Conservation (phyloP, 2,797 vertebrate species). For the Hydrocynus forskahlii region DNA sequence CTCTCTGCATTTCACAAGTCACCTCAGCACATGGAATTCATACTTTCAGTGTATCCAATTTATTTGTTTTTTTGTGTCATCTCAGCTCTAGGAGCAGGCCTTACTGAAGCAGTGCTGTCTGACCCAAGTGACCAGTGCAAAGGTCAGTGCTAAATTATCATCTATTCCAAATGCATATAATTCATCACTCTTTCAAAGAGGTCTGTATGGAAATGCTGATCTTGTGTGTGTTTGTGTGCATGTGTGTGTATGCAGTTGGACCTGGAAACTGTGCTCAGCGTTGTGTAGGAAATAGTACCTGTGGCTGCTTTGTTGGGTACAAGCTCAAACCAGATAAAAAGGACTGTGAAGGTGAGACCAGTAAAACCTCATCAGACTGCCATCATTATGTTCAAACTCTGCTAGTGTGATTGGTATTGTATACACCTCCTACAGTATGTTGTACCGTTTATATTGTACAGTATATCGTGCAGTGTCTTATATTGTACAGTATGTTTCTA, state of each 20-base stretch:
- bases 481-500: background rate
- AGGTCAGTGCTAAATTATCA: constrained; percentile 72
- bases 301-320: constrained; percentile 87
- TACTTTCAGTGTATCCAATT: background rate
- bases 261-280: constrained; percentile 86
- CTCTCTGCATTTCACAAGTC: background rate
- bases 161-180: background rate
- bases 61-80: background rate
- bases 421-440: background rate
- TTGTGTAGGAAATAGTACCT: constrained; percentile 85
- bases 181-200: background rate
- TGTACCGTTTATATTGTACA: too few species aligned
- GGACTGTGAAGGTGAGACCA: constrained; percentile 87
- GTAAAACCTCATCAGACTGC: background rate
- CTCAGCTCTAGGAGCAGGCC: constrained; percentile 9
- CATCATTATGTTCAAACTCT: background rate
- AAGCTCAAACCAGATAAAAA: constrained; percentile 87
- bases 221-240: too few species aligned
- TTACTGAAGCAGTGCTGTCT: constrained; percentile 71
- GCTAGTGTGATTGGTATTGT: background rate
- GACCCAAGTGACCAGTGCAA: constrained; percentile 81
- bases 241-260: constrained; percentile 60
- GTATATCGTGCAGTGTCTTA: too few species aligned
- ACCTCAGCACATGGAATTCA: background rate
- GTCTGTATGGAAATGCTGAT: background rate